phyloP scores from a whole-genome alignment of 2,797 vertebrate genomes.

The Sylvia borin region DNA sequence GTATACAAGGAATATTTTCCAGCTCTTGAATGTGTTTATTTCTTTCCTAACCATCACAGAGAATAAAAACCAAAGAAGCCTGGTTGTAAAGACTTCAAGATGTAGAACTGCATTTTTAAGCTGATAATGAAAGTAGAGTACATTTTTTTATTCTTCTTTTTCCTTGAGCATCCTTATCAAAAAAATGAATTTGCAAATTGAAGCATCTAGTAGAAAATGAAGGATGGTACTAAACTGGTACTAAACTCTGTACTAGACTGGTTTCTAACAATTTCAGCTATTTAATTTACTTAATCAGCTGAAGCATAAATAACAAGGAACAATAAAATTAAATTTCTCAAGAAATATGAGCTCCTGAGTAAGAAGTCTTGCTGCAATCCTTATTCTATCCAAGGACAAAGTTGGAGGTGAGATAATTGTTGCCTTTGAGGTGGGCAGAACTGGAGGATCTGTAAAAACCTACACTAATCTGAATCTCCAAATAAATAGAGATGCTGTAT shows the following conservation, averaged over 20 bases:
- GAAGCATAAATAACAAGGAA: not conserved
- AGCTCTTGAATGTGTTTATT: not conserved
- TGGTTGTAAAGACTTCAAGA: not conserved
- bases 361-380: not conserved
- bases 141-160: not conserved
- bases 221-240: not conserved
- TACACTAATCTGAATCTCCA: not conserved
- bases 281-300: not conserved
- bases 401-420: not conserved
- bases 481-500: not conserved
- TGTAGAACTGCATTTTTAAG: constrained; percentile 20
- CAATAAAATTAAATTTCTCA: not conserved
- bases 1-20: not conserved
- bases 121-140: not conserved
- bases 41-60: constrained; percentile 28
- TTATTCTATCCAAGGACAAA: not conserved
- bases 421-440: not conserved
- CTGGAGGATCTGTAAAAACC: not conserved
- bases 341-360: not conserved
- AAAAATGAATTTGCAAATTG: not conserved
- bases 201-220: not conserved
- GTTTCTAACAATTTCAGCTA: not conserved
- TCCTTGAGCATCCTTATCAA: not conserved
- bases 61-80: not conserved
- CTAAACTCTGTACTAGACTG: not conserved